These are phyloP conservation scores for Naso thynnoides DNA, from an alignment of 2,797 vertebrate species.

Conservation along the genomic window DNA sequence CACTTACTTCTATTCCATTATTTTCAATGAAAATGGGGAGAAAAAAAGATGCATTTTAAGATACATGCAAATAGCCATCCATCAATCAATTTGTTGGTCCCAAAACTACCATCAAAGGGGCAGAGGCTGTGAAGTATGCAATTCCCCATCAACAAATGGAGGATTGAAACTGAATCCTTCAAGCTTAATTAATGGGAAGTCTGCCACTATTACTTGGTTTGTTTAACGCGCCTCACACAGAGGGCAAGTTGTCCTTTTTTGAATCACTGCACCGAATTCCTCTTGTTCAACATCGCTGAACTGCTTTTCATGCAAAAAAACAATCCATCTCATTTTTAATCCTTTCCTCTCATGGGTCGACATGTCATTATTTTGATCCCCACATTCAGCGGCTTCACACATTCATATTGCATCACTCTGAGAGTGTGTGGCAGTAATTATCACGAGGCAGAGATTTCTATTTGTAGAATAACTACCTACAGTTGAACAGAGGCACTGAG, in stretches of 20 bases:
- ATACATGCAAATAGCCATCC: slow-evolving; percentile 87
- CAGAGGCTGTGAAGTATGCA: slow-evolving; percentile 86
- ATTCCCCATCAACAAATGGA: slow-evolving; percentile 85
- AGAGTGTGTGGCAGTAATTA: slow-evolving; percentile 76
- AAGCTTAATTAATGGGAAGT: slow-evolving; percentile 86
- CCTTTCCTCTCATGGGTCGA: slow-evolving; percentile 78
- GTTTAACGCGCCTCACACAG: slow-evolving; percentile 85
- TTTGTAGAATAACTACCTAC: slow-evolving; percentile 78
- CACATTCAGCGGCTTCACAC: slow-evolving; percentile 73
- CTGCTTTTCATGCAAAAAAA: slow-evolving; percentile 83
- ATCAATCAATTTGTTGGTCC: slow-evolving; percentile 87
- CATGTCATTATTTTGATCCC: slow-evolving; percentile 85
- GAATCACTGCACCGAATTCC: slow-evolving; percentile 83
- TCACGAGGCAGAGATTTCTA: slow-evolving; percentile 74
- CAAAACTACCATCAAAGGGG: slow-evolving; percentile 84
- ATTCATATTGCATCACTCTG: slow-evolving; percentile 69
- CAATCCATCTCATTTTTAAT: slow-evolving; percentile 84
- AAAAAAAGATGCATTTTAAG: slow-evolving; percentile 80
- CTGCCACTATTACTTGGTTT: slow-evolving; percentile 87
- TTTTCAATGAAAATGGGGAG: slow-evolving; percentile 67
- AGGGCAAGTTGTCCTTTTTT: slow-evolving; percentile 85
- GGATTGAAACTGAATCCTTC: slow-evolving; percentile 82
- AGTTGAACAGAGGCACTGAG: slow-evolving; percentile 68
- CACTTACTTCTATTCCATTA: slow-evolving; percentile 75
- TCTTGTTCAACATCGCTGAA: slow-evolving; percentile 84